phyloP scores from a whole-genome alignment of 2,797 vertebrate genomes.

The Sparidentex hasta region DNA sequence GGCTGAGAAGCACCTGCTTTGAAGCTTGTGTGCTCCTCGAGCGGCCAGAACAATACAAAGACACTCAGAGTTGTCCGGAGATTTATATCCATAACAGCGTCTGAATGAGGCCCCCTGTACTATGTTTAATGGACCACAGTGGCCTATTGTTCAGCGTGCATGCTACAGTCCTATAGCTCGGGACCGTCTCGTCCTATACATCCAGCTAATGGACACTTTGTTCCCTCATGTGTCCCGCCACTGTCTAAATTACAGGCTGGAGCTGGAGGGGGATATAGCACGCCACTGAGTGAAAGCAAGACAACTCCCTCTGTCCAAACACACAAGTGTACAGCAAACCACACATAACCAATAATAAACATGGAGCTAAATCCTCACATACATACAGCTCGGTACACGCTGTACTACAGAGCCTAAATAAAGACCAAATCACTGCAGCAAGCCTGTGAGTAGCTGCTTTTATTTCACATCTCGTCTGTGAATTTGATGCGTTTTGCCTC shows the following conservation, averaged over 20 bases:
- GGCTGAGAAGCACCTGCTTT: slow-evolving; percentile 35
- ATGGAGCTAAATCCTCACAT: slow-evolving; percentile 28
- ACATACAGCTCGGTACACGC: slow-evolving; percentile 16
- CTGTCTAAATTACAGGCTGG: slow-evolving; percentile 73
- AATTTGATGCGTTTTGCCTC: neutral
- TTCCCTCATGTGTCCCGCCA: slow-evolving; percentile 61
- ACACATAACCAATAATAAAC: slow-evolving; percentile 60
- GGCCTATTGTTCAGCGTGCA: slow-evolving; percentile 62
- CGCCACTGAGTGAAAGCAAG: slow-evolving; percentile 51
- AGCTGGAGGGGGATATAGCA: slow-evolving; percentile 24
- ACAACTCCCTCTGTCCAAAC: slow-evolving; percentile 68
- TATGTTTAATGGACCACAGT: slow-evolving; percentile 57
- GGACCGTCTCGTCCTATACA: slow-evolving; percentile 51
- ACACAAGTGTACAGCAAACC: slow-evolving; percentile 36
- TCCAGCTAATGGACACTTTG: slow-evolving; percentile 74
- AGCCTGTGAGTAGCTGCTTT: slow-evolving; percentile 16
- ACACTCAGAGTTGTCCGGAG: slow-evolving; percentile 20
- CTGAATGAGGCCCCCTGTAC: slow-evolving; percentile 59
- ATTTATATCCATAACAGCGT: slow-evolving; percentile 52
- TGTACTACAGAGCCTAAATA: slow-evolving; percentile 7
- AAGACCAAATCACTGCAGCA: slow-evolving; percentile 6
- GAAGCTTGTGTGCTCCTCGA: slow-evolving; percentile 13
- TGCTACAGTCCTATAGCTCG: slow-evolving; percentile 54
- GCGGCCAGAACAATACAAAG: slow-evolving; percentile 41
- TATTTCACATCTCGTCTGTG: neutral